Base-by-base conservation (phyloP, 2,797 vertebrate species). In the Platyrinchus mystaceus region DNA sequence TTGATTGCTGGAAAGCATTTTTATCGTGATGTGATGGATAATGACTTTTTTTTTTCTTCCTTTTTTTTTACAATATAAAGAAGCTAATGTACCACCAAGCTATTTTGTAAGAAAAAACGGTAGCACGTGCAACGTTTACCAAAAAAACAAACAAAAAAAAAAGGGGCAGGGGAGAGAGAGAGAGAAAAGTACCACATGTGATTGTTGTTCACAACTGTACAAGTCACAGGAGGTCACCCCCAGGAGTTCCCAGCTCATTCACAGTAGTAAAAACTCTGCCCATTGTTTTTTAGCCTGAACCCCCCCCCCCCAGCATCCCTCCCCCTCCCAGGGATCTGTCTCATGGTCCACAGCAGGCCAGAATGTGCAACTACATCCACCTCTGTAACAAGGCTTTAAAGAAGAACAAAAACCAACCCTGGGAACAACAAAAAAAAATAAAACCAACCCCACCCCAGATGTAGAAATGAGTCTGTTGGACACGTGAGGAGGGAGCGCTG, bases 121-220 rank as follows among this genome's bases (percentile, higher is more conserved):
- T 11, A 62, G 92, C 95, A 79, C 94, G 86, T 96, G 94, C 95
- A 93, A 87, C 12, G 49, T 96, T 95, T 91, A 94, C 96, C 77
- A 86, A 92, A 96, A 94, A 80, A 96, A 96, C 71, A 83, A 94
- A 50, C 26, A 50, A 67, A 62, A 83, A 83, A 55, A 56, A 14
- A 83, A 49, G 6, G 22, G 7, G 3, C 9, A 9, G 32, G 27
- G 43, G 13, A 21, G 37, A 13, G 50, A 36, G 55, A 92, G 93
- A 93, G 74, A 74, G 36, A 82, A 59, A 89, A 94, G 96, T 96
- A 97, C 97, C 96, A 86, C 92, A 55, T 90, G 91, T 93, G 93
- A 94, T 97, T 97, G 96, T 94, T 97, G 96, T 41, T 96, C 97
- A 95, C 93, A 88, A 96, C 96, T 96, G 95, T 97, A 97, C 95